These are phyloP conservation scores for Cyprinus carpio DNA, from an alignment of 2,113 vertebrate genomes.

Conservation along the genomic window DNA sequence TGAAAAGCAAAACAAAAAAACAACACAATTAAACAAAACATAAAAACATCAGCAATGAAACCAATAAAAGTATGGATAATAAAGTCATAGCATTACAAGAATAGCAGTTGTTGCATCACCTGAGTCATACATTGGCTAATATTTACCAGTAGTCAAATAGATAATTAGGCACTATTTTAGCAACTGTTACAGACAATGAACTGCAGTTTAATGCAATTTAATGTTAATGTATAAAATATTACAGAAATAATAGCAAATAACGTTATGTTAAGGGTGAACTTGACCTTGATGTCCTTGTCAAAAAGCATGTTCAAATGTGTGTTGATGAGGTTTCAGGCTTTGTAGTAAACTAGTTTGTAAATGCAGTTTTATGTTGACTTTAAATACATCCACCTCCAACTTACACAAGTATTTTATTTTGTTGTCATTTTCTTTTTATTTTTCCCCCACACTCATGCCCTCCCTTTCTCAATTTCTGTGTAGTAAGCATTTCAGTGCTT, in stretches of 20 bases:
- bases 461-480: background rate
- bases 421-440: background rate
- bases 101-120: background rate
- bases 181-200: background rate
- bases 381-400: background rate
- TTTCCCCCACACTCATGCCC: background rate
- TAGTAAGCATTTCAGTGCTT: conserved; percentile 18
- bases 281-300: background rate
- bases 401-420: background rate
- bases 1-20: too few relatives aligned
- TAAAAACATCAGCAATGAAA: too few relatives aligned
- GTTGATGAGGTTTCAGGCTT: background rate
- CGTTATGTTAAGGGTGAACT: background rate
- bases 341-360: background rate
- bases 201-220: background rate
- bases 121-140: background rate
- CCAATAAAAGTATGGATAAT: too few relatives aligned
- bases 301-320: background rate
- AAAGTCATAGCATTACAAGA: background rate
- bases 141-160: background rate
- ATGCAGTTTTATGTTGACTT: background rate
- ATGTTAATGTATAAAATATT: background rate
- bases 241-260: background rate
- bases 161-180: background rate
- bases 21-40: too few relatives aligned